Percentiles rank a stretch among this genome's conserved stretches.
These are phyloP conservation scores for Hippocampus mohnikei DNA, from an alignment of 2,113 vertebrate species.

Conservation along the genomic window DNA sequence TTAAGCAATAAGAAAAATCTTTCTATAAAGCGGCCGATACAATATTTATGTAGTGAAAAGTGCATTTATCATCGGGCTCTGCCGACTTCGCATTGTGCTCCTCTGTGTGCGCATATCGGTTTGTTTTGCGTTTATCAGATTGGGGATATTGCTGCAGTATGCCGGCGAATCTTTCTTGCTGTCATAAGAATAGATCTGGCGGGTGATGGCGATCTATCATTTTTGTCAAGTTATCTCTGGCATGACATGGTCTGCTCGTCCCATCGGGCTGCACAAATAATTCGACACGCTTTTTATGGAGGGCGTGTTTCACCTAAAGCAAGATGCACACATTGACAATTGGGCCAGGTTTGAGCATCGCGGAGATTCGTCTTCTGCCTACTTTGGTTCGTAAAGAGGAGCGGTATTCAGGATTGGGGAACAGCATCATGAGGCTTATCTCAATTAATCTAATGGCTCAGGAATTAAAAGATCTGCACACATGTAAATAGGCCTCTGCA, in stretches of 20 bases:
- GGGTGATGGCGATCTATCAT: constrained; percentile 58
- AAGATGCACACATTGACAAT: background rate
- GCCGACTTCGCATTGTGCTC: constrained; percentile 14
- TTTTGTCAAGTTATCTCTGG: constrained; percentile 52
- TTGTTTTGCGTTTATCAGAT: constrained; percentile 34
- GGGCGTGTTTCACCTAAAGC: constrained; percentile 5
- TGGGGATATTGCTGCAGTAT: constrained; percentile 52
- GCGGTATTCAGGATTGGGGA: constrained; percentile 39
- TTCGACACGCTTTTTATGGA: constrained; percentile 31
- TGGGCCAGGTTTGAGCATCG: background rate
- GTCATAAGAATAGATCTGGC: constrained; percentile 59
- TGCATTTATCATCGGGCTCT: constrained; percentile 16
- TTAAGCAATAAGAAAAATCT: constrained; percentile 18
- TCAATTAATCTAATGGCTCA: constrained; percentile 57
- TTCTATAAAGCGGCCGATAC: constrained; percentile 18
- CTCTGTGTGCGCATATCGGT: constrained; percentile 17
- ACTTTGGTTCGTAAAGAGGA: constrained; percentile 29
- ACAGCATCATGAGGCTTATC: constrained; percentile 47
- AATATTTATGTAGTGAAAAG: constrained; percentile 11
- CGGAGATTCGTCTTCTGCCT: background rate
- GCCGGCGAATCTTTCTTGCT: constrained; percentile 52
- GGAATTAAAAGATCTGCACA: constrained; percentile 60
- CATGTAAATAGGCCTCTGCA: constrained; percentile 42
- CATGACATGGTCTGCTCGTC: constrained; percentile 47
- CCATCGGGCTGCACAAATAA: constrained; percentile 45